Percentiles rank a stretch among this genome's conserved stretches.
Evolutionary conservation across 1,140 invertebrate species (phyloP).

Genomic region (Nasonia giraulti): DNA sequence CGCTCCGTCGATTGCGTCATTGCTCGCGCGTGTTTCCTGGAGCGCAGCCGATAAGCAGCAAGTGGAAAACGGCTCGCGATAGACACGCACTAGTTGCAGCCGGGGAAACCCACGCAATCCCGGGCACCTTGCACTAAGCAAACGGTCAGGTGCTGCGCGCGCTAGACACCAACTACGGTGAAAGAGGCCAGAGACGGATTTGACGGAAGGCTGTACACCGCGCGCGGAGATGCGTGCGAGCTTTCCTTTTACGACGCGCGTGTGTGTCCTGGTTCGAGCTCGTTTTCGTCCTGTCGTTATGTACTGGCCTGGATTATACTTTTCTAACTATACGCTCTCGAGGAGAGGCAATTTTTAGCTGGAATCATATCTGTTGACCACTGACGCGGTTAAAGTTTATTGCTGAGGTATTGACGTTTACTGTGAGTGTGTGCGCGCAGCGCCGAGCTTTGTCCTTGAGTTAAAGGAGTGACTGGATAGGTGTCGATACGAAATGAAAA

Average conservation of each 20-base stretch:
- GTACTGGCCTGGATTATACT: background rate
- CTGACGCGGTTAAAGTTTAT: slow-evolving; percentile 14
- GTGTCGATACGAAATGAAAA: slow-evolving; percentile 13
- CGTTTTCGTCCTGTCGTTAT: background rate
- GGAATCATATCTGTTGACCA: slow-evolving; percentile 7
- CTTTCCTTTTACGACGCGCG: background rate
- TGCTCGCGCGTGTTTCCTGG: slow-evolving; percentile 55
- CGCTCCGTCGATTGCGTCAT: slow-evolving; percentile 18
- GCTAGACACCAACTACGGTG: slow-evolving; percentile 42
- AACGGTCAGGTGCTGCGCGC: background rate
- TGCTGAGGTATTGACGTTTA: background rate
- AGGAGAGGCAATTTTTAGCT: background rate
- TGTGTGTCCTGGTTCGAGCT: no score
- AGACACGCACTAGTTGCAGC: slow-evolving; percentile 62
- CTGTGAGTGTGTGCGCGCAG: background rate
- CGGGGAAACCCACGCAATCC: slow-evolving; percentile 56
- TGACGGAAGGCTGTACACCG: background rate
- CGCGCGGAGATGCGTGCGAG: background rate
- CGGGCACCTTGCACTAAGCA: slow-evolving; percentile 50
- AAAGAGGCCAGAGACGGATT: slow-evolving; percentile 34
- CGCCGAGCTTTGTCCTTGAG: slow-evolving; percentile 5
- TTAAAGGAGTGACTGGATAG: slow-evolving; percentile 14
- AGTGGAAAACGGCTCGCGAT: slow-evolving; percentile 56
- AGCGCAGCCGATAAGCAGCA: slow-evolving; percentile 55
- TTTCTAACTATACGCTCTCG: background rate